Evolutionary conservation across 2,113 vertebrate genomes (phyloP), one percentile per base, ranked within the genome.

Genomic region (Pionites leucogaster): DNA sequence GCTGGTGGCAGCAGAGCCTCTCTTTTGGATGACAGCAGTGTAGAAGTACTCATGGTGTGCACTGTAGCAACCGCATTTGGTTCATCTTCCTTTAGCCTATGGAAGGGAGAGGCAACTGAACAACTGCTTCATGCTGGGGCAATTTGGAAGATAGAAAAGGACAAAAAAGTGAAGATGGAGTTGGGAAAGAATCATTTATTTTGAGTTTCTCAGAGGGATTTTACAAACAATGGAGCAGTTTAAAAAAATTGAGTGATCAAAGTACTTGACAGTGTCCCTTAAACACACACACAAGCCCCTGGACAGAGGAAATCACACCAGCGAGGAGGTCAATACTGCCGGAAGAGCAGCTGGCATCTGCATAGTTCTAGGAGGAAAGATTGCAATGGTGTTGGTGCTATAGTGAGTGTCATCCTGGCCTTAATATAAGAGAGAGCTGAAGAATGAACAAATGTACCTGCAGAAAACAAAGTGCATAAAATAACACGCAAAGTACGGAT

Each of bases 141-240:
- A 90, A 86, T 68, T 94, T 95, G 67, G 29, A 78, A 83, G 76
- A 64, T 0, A 90, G 59, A 80, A 79, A 68, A 95, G 70, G 44
- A 93, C 62, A 77, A 55, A 35, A 62, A 79, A 72, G 49, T 3
- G 20, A 91, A 90, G 18, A 82, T 47, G 49, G 79, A 62, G 44
- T 96, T 96, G 96, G 96, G 96, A 95, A 96, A 97, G 70, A 97
- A 92, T 91, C 82, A 77, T 97, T 97, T 97, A 94, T 97, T 97
- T 97, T 80, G 67, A 46, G 75, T 97, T 97, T 96, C 70, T 97
- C 93, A 93, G 90, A 95, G 95, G 95, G 94, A 79, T 95, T 90
- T 96, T 97, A 97, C 96, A 97, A 97, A 97, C 93, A 97, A 96
- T 94, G 95, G 92, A 95, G 96, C 91, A 95, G 82, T 87, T 88